These are phyloP conservation scores for Myrmecobius fasciatus DNA, from an alignment of 2,113 vertebrate genomes.

Conservation along the genomic window DNA sequence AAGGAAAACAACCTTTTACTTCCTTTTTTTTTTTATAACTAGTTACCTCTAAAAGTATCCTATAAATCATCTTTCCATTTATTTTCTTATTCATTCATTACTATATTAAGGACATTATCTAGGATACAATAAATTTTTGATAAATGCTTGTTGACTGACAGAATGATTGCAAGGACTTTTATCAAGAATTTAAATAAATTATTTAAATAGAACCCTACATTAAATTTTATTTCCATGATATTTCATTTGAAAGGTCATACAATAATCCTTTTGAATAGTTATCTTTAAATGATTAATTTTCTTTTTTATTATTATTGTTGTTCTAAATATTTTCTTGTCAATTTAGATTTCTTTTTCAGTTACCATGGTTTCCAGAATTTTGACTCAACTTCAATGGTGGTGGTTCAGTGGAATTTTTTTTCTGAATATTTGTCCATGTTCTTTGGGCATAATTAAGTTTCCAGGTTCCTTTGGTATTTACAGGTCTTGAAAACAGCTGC, in stretches of 20 bases:
- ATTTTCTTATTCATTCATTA: neutral
- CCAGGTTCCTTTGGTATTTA: constrained; percentile 73
- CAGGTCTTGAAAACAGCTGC: constrained; percentile 56
- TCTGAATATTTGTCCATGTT: constrained; percentile 38
- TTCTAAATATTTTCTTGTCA: constrained; percentile 4
- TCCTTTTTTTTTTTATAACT: neutral
- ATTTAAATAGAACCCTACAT: neutral
- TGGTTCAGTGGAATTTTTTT: constrained; percentile 27
- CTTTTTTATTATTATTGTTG: constrained; percentile 14
- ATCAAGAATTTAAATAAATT: neutral
- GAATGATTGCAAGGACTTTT: neutral
- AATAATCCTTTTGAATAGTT: neutral
- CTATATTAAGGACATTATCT: neutral
- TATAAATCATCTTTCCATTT: neutral
- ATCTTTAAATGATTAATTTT: constrained; percentile 2
- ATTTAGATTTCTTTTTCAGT: neutral
- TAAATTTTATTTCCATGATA: neutral
- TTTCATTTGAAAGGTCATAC: neutral
- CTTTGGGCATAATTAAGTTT: constrained; percentile 62
- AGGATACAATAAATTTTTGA: neutral
- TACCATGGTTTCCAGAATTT: constrained; percentile 32
- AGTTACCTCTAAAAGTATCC: neutral
- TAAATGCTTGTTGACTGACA: neutral
- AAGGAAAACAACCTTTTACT: neutral
- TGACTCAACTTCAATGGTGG: constrained; percentile 14